Evolutionary conservation across 2,888 invertebrate species (phyloP).

Genomic region (Pterostichus madidus): DNA sequence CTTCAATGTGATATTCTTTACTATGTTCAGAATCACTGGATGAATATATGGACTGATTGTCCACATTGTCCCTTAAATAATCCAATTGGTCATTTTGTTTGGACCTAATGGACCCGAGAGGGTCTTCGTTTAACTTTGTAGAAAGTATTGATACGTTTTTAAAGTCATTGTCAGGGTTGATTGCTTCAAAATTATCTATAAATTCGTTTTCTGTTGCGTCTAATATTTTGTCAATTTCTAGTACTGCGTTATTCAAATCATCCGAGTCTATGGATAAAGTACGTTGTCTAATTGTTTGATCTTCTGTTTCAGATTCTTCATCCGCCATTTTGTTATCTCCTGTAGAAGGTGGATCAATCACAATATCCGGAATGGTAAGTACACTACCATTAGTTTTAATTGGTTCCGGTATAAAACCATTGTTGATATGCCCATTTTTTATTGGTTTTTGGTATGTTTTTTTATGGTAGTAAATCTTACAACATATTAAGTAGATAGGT

Average conservation of each 20-base stretch:
- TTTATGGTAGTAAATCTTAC: slow-evolving; percentile 68
- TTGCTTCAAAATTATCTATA: slow-evolving; percentile 39
- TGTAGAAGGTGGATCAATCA: slow-evolving; percentile 27
- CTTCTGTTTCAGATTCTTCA: slow-evolving; percentile 42
- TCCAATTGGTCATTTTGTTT: too few relatives aligned
- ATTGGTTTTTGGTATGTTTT: slow-evolving; percentile 32
- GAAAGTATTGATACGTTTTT: slow-evolving; percentile 22
- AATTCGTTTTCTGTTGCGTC: slow-evolving; percentile 10
- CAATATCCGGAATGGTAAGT: slow-evolving; percentile 64
- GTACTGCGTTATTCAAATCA: slow-evolving; percentile 9
- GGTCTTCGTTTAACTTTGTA: not conserved
- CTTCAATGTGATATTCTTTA: slow-evolving; percentile 50
- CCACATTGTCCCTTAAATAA: too few relatives aligned
- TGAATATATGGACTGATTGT: not conserved
- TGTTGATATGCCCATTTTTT: slow-evolving; percentile 17
- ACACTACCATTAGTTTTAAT: not conserved
- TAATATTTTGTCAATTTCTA: slow-evolving; percentile 47
- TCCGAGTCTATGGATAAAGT: slow-evolving; percentile 12
- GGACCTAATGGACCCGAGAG: not conserved
- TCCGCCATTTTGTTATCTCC: not conserved
- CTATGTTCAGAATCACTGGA: slow-evolving; percentile 47
- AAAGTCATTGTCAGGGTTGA: slow-evolving; percentile 52
- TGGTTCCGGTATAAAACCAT: too few relatives aligned
- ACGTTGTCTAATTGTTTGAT: slow-evolving; percentile 6
- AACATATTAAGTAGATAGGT: slow-evolving; percentile 74